phyloP scores from a whole-genome alignment of 1,140 invertebrate genomes.

The Polypedilum vanderplanki region DNA sequence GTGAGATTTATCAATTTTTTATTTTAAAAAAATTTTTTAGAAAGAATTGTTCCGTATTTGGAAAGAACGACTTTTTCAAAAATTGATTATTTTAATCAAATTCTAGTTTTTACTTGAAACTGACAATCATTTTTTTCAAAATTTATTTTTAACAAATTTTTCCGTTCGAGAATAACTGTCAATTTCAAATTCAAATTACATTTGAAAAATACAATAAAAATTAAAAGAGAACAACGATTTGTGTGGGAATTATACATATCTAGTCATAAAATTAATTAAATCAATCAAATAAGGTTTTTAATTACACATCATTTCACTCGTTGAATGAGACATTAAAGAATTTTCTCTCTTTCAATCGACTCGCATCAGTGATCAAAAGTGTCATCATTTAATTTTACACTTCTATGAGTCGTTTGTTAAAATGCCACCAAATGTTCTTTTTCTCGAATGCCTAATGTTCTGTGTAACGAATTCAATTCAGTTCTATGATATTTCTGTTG shows the following conservation, averaged over 20 bases:
- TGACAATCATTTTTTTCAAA: too few relatives aligned
- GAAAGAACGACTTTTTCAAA: not conserved
- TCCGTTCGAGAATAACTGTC: too few relatives aligned
- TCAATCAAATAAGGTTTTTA: not conserved
- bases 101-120: too few relatives aligned
- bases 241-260: too few relatives aligned
- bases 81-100: too few relatives aligned
- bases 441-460: not conserved
- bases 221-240: too few relatives aligned
- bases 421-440: not conserved
- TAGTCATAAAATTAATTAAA: slow-evolving; percentile 12
- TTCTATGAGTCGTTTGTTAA: not conserved
- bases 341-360: not conserved
- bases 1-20: too few relatives aligned
- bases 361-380: slow-evolving; percentile 11
- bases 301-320: slow-evolving; percentile 17
- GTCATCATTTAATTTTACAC: slow-evolving; percentile 3
- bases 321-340: not conserved
- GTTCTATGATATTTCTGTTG: not conserved
- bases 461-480: not conserved
- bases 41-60: not conserved
- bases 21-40: too few relatives aligned
- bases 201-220: too few relatives aligned
- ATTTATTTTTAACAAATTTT: too few relatives aligned
- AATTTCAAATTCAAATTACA: too few relatives aligned